Percentiles rank a stretch among this genome's conserved stretches.
Conservation (phyloP, 2,797 vertebrate species). For the Leucoraja ocellata region DNA sequence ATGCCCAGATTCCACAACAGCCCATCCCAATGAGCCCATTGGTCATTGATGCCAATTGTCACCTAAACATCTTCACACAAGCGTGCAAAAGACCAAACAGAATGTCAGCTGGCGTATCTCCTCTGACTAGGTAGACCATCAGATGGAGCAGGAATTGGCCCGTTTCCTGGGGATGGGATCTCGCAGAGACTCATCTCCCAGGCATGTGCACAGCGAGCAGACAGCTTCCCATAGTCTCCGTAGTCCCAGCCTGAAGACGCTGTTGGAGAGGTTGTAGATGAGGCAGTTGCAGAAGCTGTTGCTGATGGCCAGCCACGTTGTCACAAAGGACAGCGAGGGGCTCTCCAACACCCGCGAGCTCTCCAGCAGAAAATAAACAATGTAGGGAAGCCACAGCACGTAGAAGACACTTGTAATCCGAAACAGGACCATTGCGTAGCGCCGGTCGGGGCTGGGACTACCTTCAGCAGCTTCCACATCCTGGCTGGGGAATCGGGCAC, state of each 20-base stretch:
- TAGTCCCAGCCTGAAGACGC: slow-evolving; percentile 91
- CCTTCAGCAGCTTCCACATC: slow-evolving; percentile 78
- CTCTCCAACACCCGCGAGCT: slow-evolving; percentile 88
- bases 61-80: neutral
- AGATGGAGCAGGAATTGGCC: slow-evolving; percentile 94
- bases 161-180: slow-evolving; percentile 85
- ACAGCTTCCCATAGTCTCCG: slow-evolving; percentile 86
- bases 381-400: slow-evolving; percentile 95
- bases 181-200: slow-evolving; percentile 73
- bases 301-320: slow-evolving; percentile 97
- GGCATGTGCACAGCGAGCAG: slow-evolving; percentile 73
- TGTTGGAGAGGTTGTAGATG: slow-evolving; percentile 97
- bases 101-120: neutral
- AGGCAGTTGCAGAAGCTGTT: slow-evolving; percentile 99
- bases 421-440: slow-evolving; percentile 94
- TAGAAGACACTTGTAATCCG: slow-evolving; percentile 98
- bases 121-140: slow-evolving; percentile 40
- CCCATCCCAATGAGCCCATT: neutral
- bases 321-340: slow-evolving; percentile 86
- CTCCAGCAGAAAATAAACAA: slow-evolving; percentile 93
- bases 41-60: neutral
- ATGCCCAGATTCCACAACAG: neutral
- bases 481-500: slow-evolving; percentile 88
- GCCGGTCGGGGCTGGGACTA: slow-evolving; percentile 82
- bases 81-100: neutral